Evolutionary conservation across 2,888 invertebrate species (phyloP), one percentile per base, ranked within the genome.

Genomic region (Eilema griseolum): DNA sequence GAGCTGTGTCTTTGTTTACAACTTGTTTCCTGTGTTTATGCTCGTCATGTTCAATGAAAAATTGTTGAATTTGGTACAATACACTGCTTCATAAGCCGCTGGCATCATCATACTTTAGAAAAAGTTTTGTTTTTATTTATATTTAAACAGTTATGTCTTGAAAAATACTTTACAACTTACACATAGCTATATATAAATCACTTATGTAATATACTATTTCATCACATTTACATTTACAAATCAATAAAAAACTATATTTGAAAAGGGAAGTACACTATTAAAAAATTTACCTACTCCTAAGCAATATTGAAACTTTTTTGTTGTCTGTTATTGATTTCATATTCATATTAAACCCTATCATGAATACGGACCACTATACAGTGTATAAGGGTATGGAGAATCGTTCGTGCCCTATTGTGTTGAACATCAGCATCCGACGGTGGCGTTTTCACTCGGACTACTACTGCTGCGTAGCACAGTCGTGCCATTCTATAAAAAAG

Each of bases 1-100:
- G 88, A 90, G 84, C 86, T 83, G 83, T 83, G 86, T 77, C 88
- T 90, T 93, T 93, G 94, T 95, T 94, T 95, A 93, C 91, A 92
- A 90, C 81, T 91, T 89, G 92, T 92, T 94, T 93, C 92, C 90
- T 90, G 91, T 91, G 90, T 89, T 89, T 90, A 88, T 87, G 86
- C 86, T 87, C 85, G 86, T 89, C 90, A 89, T 89, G 87, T 86
- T 89, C 81, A 86, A 87, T 89, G 83, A 89, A 89, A 91, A 86
- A 81, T 83, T 80, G 82, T 85, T 83, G 81, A 77, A 83, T 82
- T 82, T 72, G 64, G 78, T 81, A 77, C 72, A 74, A 72, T 79
- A 75, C 73, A 74, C 77, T 78, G 73, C 76, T 76, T 72, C 46
- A 66, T 67, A 68, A 73, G 24, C 72, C 62, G 65, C 69, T 73